A percentile compares a stretch with the other conserved stretches of the same genome.
These are phyloP conservation scores for Pachycephus smyrnensis DNA, from an alignment of 2,888 invertebrate species.

Conservation along the genomic window DNA sequence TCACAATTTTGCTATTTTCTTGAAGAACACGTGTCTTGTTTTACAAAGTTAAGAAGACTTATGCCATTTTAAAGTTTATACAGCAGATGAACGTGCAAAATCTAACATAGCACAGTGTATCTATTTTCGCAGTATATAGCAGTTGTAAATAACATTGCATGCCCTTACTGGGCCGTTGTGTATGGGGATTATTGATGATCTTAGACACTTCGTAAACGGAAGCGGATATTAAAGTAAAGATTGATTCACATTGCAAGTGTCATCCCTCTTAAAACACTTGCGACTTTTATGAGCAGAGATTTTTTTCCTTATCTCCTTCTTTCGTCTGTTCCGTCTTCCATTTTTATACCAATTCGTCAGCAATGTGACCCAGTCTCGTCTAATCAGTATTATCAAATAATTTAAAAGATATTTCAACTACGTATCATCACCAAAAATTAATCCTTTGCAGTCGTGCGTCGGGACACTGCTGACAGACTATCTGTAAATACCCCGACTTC, in stretches of 20 bases:
- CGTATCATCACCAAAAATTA: neutral
- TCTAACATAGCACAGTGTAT: neutral
- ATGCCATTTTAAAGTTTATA: neutral
- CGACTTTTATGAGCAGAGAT: neutral
- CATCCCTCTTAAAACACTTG: neutral
- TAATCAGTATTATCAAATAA: neutral
- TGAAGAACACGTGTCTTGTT: neutral
- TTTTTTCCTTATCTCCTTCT: neutral
- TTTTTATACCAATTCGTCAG: neutral
- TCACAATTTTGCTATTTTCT: conserved; percentile 12
- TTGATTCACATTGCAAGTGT: neutral
- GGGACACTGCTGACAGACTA: neutral
- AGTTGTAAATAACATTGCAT: neutral
- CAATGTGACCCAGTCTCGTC: neutral
- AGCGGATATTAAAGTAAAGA: neutral
- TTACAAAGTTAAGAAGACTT: neutral
- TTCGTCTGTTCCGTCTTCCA: neutral
- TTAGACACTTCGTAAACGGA: neutral
- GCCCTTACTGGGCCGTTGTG: neutral
- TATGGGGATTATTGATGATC: neutral
- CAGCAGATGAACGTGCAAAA: neutral
- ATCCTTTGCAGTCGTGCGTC: neutral
- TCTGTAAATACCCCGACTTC: neutral
- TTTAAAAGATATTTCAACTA: neutral
- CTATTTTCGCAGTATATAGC: neutral